Percentiles rank a stretch among this genome's conserved stretches.
Evolutionary conservation across 1,140 invertebrate genomes (phyloP).

Genomic region (Lordiphosa collinella): DNA sequence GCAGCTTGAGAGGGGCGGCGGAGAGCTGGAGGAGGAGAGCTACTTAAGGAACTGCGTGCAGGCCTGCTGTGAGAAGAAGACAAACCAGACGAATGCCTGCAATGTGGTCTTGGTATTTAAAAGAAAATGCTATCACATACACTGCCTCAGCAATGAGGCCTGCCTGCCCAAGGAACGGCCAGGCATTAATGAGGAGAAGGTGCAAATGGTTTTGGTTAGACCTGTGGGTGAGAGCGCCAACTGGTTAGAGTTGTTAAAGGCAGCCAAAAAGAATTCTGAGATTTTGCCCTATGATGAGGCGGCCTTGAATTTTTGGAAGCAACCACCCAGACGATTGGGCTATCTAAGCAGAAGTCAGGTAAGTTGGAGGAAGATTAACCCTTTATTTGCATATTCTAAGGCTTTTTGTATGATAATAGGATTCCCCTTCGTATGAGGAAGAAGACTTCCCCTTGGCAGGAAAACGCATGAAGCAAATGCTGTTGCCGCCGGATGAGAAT

Average conservation of each 20-base stretch:
- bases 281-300: conserved; percentile 46
- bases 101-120: conserved; percentile 90
- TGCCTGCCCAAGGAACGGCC: conserved; percentile 84
- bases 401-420: conserved; percentile 13
- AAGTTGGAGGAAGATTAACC: neutral
- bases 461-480: conserved; percentile 69
- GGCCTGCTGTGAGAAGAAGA: conserved; percentile 84
- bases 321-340: conserved; percentile 52
- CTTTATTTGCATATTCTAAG: neutral
- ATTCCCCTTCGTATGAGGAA: conserved; percentile 58
- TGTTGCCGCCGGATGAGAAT: conserved; percentile 78
- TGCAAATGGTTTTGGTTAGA: conserved; percentile 88
- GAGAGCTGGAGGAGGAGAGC: conserved; percentile 48
- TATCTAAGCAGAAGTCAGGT: conserved; percentile 47
- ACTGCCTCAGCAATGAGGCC: conserved; percentile 85
- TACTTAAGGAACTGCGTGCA: conserved; percentile 83
- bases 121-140: conserved; percentile 87
- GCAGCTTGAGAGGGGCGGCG: conserved; percentile 6
- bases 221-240: conserved; percentile 80
- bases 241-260: conserved; percentile 82
- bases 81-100: conserved; percentile 81
- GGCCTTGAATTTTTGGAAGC: conserved; percentile 71
- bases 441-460: conserved; percentile 69
- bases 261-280: conserved; percentile 44
- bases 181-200: conserved; percentile 81